Conservation (phyloP, 2,113 vertebrate genomes). For the Oreamnos americanus region DNA sequence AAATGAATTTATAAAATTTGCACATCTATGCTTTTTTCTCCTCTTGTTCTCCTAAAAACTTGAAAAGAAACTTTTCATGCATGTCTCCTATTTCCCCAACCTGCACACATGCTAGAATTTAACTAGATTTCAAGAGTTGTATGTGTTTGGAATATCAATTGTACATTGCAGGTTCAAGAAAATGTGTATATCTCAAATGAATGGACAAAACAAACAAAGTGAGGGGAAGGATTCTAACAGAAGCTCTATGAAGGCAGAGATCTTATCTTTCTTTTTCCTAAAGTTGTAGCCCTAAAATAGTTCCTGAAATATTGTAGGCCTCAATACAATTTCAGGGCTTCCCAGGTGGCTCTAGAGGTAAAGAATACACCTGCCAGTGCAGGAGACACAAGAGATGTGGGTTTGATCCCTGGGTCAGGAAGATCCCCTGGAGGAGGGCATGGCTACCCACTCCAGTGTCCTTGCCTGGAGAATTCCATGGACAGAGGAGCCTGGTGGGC, state of each 20-base stretch:
- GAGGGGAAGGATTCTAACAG: not conserved
- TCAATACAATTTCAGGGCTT: not conserved
- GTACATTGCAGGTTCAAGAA: not conserved
- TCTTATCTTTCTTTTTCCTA: not conserved
- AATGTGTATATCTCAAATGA: not conserved
- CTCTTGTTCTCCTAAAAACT: slow-evolving; percentile 51
- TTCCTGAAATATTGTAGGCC: not conserved
- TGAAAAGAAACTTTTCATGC: slow-evolving; percentile 54
- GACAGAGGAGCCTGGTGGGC: not conserved
- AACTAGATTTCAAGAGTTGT: slow-evolving; percentile 8
- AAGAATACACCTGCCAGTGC: not conserved
- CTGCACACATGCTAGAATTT: not conserved
- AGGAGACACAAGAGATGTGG: not conserved
- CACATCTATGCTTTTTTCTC: slow-evolving; percentile 71
- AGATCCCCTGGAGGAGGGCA: not conserved
- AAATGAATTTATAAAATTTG: slow-evolving; percentile 79
- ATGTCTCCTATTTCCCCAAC: not conserved
- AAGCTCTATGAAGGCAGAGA: not conserved
- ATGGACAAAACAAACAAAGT: not conserved
- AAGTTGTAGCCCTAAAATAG: not conserved
- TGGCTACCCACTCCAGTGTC: not conserved
- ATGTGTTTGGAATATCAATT: slow-evolving; percentile 38
- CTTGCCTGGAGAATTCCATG: not conserved
- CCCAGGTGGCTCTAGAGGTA: not conserved
- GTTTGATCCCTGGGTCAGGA: not conserved